phyloP scores from a whole-genome alignment of 2,888 invertebrate genomes.

The Rhabditoides inermis region DNA sequence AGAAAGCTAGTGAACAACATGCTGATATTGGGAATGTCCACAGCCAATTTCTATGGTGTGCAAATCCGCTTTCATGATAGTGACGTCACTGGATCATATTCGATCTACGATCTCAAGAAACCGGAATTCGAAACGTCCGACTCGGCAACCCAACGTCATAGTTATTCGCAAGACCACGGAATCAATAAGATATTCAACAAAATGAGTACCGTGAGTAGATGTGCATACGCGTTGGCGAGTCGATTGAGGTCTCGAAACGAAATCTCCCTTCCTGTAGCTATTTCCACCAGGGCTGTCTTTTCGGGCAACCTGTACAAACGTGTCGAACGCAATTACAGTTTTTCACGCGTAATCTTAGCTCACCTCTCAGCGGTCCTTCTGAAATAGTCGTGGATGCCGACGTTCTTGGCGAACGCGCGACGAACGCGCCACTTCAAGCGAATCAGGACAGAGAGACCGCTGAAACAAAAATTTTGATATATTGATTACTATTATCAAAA shows the following conservation, averaged over 20 bases:
- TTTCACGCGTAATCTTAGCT: too few species aligned
- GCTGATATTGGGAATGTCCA: too few species aligned
- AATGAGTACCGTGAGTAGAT: conserved; percentile 9
- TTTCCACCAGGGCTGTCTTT: conserved; percentile 13
- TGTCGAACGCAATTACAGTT: neutral
- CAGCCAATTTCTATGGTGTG: too few species aligned
- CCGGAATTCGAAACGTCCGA: too few species aligned
- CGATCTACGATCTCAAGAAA: too few species aligned
- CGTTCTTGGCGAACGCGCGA: conserved; percentile 4
- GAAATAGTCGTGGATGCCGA: conserved; percentile 8
- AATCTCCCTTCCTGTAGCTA: conserved; percentile 5
- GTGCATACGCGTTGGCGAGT: conserved; percentile 10
- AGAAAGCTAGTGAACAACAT: too few species aligned
- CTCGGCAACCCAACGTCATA: neutral
- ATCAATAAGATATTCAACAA: neutral
- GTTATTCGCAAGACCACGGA: neutral
- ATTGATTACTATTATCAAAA: too few species aligned
- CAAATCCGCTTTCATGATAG: too few species aligned
- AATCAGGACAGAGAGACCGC: conserved; percentile 9
- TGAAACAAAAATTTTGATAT: too few species aligned
- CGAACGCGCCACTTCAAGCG: conserved; percentile 6
- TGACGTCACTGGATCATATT: too few species aligned
- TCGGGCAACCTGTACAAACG: neutral
- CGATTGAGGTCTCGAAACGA: conserved; percentile 14
- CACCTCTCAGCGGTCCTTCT: too few species aligned